Percentiles rank a stretch among this genome's conserved stretches.
These are phyloP conservation scores for Venustaconcha ellipsiformis DNA, from an alignment of 1,140 invertebrate genomes.

Conservation along the genomic window DNA sequence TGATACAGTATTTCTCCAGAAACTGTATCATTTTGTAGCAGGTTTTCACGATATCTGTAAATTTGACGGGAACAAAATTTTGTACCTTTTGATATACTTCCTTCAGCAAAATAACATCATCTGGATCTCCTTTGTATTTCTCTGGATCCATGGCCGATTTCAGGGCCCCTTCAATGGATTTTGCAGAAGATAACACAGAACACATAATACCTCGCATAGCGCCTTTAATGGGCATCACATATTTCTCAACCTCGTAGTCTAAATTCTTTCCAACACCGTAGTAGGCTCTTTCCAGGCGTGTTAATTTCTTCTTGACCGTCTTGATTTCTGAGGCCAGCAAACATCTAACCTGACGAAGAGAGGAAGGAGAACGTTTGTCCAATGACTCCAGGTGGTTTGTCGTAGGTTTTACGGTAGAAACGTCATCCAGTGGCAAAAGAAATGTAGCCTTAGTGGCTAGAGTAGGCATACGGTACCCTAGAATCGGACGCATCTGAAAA, in stretches of 20 bases:
- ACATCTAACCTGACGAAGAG: slow-evolving; percentile 35
- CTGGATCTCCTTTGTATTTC: slow-evolving; percentile 36
- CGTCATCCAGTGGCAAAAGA: slow-evolving; percentile 21
- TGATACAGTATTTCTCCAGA: slow-evolving; percentile 50
- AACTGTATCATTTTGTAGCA: slow-evolving; percentile 36
- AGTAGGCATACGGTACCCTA: slow-evolving; percentile 51
- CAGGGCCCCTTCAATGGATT: slow-evolving; percentile 38
- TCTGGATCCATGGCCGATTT: slow-evolving; percentile 31
- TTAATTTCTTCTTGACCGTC: slow-evolving; percentile 30
- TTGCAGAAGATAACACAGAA: slow-evolving; percentile 35
- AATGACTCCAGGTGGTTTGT: slow-evolving; percentile 15
- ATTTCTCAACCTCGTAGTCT: slow-evolving; percentile 39
- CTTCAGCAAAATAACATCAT: slow-evolving; percentile 33
- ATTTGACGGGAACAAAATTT: slow-evolving; percentile 36
- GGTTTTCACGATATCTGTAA: slow-evolving; percentile 19
- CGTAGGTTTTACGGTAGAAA: slow-evolving; percentile 5
- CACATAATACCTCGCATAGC: slow-evolving; percentile 37
- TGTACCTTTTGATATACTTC: slow-evolving; percentile 41
- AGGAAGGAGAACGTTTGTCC: slow-evolving; percentile 34
- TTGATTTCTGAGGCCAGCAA: slow-evolving; percentile 34
- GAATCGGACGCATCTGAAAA: slow-evolving; percentile 43
- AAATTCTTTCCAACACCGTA: slow-evolving; percentile 42
- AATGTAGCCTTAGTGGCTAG: slow-evolving; percentile 40
- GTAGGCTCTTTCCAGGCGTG: slow-evolving; percentile 40
- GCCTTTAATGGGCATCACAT: slow-evolving; percentile 37